Percentiles rank a stretch among this genome's conserved stretches.
Evolutionary conservation across 2,113 vertebrate species (phyloP).

Genomic region (Bubo bubo): DNA sequence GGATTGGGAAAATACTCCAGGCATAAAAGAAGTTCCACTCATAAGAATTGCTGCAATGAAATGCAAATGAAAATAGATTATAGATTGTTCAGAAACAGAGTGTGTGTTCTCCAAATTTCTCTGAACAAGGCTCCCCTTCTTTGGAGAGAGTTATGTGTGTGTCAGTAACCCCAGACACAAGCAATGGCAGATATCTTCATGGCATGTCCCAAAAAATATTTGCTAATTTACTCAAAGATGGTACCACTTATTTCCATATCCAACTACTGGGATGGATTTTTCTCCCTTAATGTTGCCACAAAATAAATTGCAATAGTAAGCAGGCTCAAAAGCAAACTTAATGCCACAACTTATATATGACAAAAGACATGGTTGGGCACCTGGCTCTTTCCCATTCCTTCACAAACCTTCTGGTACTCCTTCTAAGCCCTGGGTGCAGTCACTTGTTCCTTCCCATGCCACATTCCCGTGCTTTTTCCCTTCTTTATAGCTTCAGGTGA

Average conservation of each 20-base stretch:
- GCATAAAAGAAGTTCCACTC: neutral
- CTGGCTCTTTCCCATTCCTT: neutral
- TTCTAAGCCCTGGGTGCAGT: neutral
- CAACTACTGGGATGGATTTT: neutral
- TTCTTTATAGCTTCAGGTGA: neutral
- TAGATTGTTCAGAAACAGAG: neutral
- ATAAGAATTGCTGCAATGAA: neutral
- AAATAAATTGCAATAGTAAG: neutral
- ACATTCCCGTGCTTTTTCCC: neutral
- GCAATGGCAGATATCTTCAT: neutral
- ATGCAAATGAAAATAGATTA: neutral
- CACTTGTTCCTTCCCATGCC: neutral
- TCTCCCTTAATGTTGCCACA: neutral
- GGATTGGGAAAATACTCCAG: neutral
- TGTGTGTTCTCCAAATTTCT: neutral
- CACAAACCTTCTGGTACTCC: neutral
- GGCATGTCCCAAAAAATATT: neutral
- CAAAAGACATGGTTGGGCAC: neutral
- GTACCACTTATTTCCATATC: neutral
- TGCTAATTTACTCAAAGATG: neutral
- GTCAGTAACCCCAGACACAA: neutral
- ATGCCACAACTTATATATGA: neutral
- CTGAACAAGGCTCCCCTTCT: neutral
- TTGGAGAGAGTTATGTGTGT: neutral
- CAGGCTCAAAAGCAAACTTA: neutral